These are phyloP conservation scores for Felis chaus DNA, from an alignment of 2,113 vertebrate genomes.

Conservation along the genomic window DNA sequence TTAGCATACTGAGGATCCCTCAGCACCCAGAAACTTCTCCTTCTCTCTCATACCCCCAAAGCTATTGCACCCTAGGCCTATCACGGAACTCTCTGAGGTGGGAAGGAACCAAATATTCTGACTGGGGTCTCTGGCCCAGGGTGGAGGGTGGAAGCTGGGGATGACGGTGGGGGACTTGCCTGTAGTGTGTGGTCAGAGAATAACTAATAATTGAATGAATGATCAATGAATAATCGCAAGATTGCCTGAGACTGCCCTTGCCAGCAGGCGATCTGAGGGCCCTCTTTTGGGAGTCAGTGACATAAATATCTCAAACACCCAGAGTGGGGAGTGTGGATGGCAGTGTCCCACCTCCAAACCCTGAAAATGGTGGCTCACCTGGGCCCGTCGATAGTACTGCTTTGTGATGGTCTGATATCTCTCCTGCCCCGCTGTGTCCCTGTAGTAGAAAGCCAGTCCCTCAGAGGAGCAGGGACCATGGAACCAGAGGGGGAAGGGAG, in stretches of 20 bases:
- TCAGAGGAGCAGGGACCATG: constrained; percentile 1
- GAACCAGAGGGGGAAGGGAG: background rate
- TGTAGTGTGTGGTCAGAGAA: background rate
- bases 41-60: background rate
- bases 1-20: background rate
- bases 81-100: background rate
- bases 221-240: background rate
- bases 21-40: background rate
- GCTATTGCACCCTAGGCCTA: background rate
- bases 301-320: background rate
- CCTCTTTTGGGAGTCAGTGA: background rate
- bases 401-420: constrained; percentile 99
- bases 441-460: constrained; percentile 78
- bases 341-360: background rate
- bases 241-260: background rate
- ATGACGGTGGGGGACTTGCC: background rate
- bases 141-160: background rate
- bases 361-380: constrained; percentile 85
- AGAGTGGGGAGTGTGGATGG: background rate
- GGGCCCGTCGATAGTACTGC: constrained; percentile 98
- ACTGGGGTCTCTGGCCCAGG: background rate
- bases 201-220: background rate
- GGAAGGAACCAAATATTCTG: background rate
- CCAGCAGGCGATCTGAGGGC: background rate
- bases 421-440: constrained; percentile 99